Evolutionary conservation across 2,888 invertebrate genomes (phyloP).

Genomic region (Drosophila mimetica): DNA sequence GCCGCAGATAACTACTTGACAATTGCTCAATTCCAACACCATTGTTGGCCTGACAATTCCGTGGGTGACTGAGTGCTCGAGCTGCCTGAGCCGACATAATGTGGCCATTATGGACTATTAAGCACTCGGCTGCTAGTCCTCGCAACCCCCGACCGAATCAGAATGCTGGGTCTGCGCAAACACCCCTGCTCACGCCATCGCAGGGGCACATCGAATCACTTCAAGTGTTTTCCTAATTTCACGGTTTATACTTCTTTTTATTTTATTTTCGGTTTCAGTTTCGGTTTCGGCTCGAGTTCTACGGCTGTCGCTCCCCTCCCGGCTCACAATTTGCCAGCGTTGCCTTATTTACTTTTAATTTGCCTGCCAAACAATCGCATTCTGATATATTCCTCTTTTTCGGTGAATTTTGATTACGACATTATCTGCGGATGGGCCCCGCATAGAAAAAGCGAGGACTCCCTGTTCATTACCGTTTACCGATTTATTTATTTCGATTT

Average conservation of each 20-base stretch:
- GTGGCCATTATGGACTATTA: conserved; percentile 63
- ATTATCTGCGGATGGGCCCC: conserved; percentile 22
- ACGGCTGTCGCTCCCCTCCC: neutral
- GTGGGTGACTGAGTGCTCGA: conserved; percentile 4
- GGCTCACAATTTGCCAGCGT: conserved; percentile 34
- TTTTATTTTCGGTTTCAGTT: conserved; percentile 34
- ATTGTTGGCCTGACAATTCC: conserved; percentile 9
- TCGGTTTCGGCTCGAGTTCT: neutral
- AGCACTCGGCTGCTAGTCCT: conserved; percentile 50
- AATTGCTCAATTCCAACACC: conserved; percentile 17
- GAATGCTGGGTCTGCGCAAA: neutral
- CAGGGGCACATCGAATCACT: conserved; percentile 73
- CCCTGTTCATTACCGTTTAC: conserved; percentile 33
- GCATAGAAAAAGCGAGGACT: conserved; percentile 8
- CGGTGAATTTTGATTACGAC: conserved; percentile 52
- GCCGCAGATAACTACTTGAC: conserved; percentile 16
- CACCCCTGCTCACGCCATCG: conserved; percentile 26
- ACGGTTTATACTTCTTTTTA: conserved; percentile 57
- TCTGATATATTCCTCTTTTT: conserved; percentile 43
- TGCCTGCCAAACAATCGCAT: conserved; percentile 64
- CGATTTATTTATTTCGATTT: conserved; percentile 59
- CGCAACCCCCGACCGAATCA: conserved; percentile 14
- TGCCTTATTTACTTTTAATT: conserved; percentile 76
- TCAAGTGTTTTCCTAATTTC: conserved; percentile 80
- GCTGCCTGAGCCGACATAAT: conserved; percentile 41